A percentile compares a stretch with the other conserved stretches of the same genome.
phyloP scores from a whole-genome alignment of 2,113 vertebrate species.

The Vicugna pacos region DNA sequence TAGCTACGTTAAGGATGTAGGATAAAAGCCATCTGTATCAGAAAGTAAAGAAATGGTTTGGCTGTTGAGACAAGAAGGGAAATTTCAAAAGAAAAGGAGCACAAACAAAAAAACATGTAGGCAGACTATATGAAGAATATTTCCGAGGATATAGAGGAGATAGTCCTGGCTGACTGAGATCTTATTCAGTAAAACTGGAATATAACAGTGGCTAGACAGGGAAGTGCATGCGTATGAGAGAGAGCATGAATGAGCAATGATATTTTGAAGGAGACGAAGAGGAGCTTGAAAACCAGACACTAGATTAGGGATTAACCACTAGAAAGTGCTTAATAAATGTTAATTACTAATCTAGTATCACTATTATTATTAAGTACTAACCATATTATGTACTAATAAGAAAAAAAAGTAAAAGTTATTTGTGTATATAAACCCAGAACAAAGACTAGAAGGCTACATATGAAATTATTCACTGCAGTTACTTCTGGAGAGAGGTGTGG shows the following conservation, averaged over 20 bases:
- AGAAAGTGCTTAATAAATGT: background rate
- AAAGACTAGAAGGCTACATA: background rate
- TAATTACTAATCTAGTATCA: background rate
- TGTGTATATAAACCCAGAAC: background rate
- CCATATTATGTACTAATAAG: background rate
- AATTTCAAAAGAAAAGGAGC: background rate
- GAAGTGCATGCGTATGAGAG: background rate
- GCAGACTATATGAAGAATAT: background rate
- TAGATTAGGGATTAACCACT: background rate
- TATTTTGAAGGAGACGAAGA: background rate
- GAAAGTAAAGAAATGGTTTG: background rate
- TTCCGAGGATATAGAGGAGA: background rate
- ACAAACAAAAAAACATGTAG: background rate
- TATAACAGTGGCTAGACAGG: background rate
- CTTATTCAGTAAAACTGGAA: background rate
- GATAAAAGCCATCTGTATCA: background rate
- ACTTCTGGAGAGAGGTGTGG: background rate
- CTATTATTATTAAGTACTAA: background rate
- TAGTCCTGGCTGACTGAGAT: background rate
- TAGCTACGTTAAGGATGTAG: background rate
- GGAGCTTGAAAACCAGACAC: background rate
- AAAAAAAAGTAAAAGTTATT: background rate
- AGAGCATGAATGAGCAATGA: background rate
- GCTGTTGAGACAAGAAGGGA: background rate
- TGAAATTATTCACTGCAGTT: background rate